Evolutionary conservation across 2,113 vertebrate species (phyloP).

Genomic region (Pomatostomus ruficeps): DNA sequence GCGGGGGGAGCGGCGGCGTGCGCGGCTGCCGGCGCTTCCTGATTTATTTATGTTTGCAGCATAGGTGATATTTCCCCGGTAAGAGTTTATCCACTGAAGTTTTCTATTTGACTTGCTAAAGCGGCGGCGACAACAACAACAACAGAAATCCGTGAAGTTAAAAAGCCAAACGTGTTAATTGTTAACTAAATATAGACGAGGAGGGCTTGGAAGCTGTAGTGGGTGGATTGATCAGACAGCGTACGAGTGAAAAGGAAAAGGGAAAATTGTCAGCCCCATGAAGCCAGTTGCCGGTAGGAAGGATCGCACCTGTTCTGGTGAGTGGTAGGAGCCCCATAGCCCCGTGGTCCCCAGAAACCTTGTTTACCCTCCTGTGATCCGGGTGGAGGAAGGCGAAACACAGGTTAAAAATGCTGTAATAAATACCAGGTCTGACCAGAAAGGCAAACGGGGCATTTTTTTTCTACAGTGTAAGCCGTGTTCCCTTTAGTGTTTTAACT

Average conservation of each 20-base stretch:
- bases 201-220: not conserved
- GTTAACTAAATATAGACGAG: conserved; percentile 20
- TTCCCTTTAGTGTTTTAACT: not conserved
- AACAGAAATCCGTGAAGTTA: not conserved
- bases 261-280: not conserved
- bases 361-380: not conserved
- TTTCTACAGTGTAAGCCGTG: too few species aligned
- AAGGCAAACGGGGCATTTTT: not conserved
- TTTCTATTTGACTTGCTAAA: conserved; percentile 28
- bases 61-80: not conserved
- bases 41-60: not conserved
- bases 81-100: conserved; percentile 18
- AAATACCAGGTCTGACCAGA: not conserved
- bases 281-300: not conserved
- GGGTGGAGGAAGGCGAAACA: not conserved
- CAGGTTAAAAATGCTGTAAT: not conserved
- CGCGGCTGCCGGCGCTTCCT: not conserved
- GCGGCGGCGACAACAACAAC: not conserved
- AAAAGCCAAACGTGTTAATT: conserved; percentile 26
- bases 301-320: not conserved
- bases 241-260: not conserved
- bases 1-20: not conserved
- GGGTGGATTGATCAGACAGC: not conserved
- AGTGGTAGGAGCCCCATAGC: not conserved
- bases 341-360: not conserved